Percentiles rank a stretch among this genome's conserved stretches.
Evolutionary conservation across 23 tunicate genomes (phyloP).

Genomic region (Trididemnum clinides): DNA sequence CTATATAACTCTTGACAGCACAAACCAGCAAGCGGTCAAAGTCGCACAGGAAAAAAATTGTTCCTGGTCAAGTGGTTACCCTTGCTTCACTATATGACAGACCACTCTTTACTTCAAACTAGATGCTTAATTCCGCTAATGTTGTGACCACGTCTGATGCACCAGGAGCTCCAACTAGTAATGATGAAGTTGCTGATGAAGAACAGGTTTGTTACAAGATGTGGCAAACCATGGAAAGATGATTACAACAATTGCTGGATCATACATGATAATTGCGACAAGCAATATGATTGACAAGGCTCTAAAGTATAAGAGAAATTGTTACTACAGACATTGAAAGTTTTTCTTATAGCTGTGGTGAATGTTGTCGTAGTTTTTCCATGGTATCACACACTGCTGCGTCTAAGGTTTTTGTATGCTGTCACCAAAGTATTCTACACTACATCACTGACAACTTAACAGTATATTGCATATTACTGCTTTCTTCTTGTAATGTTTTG

Average conservation of each 20-base stretch:
- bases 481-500: too few relatives aligned
- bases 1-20: neutral
- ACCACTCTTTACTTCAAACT: too few relatives aligned
- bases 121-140: too few relatives aligned
- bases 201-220: neutral
- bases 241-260: neutral
- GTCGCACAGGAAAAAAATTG: neutral
- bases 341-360: neutral
- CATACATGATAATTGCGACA: neutral
- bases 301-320: neutral
- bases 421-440: too few relatives aligned
- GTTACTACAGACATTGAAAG: slow-evolving; percentile 2
- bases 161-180: neutral
- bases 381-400: too few relatives aligned
- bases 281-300: neutral
- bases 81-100: neutral
- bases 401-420: too few relatives aligned
- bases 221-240: neutral
- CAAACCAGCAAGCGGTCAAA: neutral
- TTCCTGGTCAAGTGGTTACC: neutral
- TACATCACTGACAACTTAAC: too few relatives aligned
- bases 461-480: too few relatives aligned
- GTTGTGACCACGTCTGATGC: too few relatives aligned
- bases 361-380: neutral
- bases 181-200: neutral